These are phyloP conservation scores for Baryphthengus martii DNA, from an alignment of 2,113 vertebrate species.

Conservation along the genomic window DNA sequence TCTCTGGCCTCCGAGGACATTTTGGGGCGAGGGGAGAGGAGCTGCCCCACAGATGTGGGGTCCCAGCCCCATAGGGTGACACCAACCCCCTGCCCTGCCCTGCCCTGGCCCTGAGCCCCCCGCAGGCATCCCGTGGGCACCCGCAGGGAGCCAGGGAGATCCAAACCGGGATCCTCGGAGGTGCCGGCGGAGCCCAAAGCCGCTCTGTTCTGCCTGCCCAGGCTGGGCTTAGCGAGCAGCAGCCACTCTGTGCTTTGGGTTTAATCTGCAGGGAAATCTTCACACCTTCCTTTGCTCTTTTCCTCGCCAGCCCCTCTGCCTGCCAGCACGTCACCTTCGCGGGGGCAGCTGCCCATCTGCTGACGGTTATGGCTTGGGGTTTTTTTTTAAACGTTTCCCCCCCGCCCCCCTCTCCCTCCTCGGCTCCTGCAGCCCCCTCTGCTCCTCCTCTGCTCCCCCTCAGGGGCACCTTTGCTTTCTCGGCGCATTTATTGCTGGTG, in stretches of 20 bases:
- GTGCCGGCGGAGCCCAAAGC: neutral
- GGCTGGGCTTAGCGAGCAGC: neutral
- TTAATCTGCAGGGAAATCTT: slow-evolving; percentile 39
- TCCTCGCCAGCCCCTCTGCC: neutral
- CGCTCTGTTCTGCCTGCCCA: neutral
- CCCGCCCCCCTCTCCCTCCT: neutral
- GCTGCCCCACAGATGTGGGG: neutral
- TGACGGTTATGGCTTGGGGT: neutral
- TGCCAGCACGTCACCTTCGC: neutral
- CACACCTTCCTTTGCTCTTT: slow-evolving; percentile 57
- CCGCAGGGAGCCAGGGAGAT: neutral
- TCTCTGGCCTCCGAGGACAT: neutral
- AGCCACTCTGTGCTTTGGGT: neutral
- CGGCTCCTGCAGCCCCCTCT: neutral
- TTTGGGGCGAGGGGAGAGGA: neutral
- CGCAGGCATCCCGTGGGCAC: fast-evolving
- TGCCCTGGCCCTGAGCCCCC: neutral
- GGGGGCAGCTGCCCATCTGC: slow-evolving; percentile 46
- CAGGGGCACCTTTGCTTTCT: neutral
- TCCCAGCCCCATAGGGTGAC: fast-evolving
- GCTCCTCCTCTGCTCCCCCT: neutral
- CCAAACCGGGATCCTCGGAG: neutral
- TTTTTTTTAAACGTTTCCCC: neutral
- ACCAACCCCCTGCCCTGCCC: fast-evolving
- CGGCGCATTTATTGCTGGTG: neutral